Evolutionary conservation across 2,797 vertebrate species (phyloP).

Genomic region (Peromyscus melanophrys): DNA sequence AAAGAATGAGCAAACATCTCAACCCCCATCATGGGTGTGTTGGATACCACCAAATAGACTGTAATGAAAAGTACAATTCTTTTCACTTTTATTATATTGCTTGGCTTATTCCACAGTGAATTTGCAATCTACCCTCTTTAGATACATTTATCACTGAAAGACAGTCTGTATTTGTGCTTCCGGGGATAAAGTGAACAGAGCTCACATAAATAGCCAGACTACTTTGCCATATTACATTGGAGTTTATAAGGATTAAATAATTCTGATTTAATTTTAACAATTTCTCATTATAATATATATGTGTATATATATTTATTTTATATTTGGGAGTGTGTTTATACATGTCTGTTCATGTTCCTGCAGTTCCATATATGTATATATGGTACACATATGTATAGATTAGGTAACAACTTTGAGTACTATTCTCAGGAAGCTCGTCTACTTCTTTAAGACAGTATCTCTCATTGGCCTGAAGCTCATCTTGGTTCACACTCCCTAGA

Average conservation of each 20-base stretch:
- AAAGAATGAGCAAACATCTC: neutral
- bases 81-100: neutral
- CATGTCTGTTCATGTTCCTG: no score
- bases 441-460: neutral
- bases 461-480: neutral
- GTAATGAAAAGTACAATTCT: neutral
- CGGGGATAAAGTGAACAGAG: neutral
- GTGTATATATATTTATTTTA: neutral
- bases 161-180: neutral
- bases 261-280: neutral
- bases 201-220: neutral
- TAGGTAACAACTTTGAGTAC: no score
- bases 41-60: neutral
- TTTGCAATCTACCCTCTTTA: neutral
- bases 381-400: neutral
- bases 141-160: conserved; percentile 25
- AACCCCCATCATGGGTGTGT: neutral
- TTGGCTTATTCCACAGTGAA: neutral
- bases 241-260: neutral
- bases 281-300: neutral
- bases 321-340: neutral
- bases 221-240: neutral
- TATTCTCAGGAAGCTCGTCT: neutral
- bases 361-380: neutral
- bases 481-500: neutral